Conservation (phyloP, 2,797 vertebrate species). For the Schizothorax lantsangensis region DNA sequence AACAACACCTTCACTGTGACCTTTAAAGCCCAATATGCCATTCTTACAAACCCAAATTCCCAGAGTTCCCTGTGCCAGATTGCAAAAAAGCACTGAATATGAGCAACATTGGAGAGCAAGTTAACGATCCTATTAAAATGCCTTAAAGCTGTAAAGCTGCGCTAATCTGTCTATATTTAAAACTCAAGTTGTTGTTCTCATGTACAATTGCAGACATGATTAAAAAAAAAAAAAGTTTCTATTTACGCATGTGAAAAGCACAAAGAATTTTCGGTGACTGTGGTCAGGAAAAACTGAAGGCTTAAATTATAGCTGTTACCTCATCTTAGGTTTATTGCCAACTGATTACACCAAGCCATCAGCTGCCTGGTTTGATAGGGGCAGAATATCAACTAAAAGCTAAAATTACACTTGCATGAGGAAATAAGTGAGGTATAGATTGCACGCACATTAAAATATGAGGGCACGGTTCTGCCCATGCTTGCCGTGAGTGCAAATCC, state of each 20-base stretch:
- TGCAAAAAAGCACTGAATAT: constrained; percentile 28
- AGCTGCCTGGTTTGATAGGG: constrained; percentile 34
- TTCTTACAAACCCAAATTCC: constrained; percentile 35
- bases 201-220: constrained; percentile 58
- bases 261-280: constrained; percentile 37
- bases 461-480: constrained; percentile 40
- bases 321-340: constrained; percentile 48
- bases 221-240: constrained; percentile 68
- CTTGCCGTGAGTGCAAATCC: constrained; percentile 43
- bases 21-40: constrained; percentile 25
- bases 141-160: constrained; percentile 32
- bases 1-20: constrained; percentile 32
- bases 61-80: constrained; percentile 10
- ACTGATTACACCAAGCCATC: constrained; percentile 51
- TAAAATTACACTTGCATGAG: constrained; percentile 58
- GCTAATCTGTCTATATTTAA: constrained; percentile 38
- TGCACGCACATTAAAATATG: constrained; percentile 34
- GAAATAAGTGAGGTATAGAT: constrained; percentile 8
- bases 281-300: constrained; percentile 42
- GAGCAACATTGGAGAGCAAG: constrained; percentile 46
- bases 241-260: constrained; percentile 66
- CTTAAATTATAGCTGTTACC: constrained; percentile 57
- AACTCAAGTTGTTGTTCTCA: constrained; percentile 46
- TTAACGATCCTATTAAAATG: constrained; percentile 55
- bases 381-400: constrained; percentile 50